phyloP scores from a whole-genome alignment of 2,888 invertebrate genomes.

The Syrphus vitripennis region DNA sequence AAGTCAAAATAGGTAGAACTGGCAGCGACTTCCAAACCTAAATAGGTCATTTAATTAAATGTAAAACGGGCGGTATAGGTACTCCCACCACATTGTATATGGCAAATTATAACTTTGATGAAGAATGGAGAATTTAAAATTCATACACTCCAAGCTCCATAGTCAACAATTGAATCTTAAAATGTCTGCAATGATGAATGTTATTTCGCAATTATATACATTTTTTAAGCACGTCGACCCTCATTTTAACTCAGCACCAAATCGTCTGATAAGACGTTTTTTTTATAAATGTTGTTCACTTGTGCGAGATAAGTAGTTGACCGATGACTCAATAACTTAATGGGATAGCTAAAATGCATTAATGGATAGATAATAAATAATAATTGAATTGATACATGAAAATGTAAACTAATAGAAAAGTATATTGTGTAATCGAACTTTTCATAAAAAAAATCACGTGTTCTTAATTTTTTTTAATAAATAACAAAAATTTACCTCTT shows the following conservation, averaged over 20 bases:
- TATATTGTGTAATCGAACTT: neutral
- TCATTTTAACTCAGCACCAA: neutral
- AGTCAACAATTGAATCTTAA: no score
- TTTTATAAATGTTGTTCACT: neutral
- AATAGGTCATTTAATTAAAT: no score
- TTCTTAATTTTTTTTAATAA: neutral
- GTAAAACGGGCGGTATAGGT: no score
- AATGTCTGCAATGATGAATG: neutral
- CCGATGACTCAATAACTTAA: neutral
- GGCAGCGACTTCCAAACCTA: no score
- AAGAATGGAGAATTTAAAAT: no score
- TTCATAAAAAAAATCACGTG: neutral
- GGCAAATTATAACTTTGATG: no score
- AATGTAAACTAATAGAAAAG: neutral
- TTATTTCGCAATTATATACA: neutral
- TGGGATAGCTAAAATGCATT: neutral
- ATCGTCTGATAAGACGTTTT: neutral
- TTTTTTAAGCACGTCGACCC: neutral
- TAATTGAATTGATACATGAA: neutral
- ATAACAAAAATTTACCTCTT: slow-evolving; percentile 86
- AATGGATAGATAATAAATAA: neutral
- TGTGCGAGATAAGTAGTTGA: neutral
- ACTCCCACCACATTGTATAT: no score
- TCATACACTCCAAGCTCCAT: no score
- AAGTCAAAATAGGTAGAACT: no score